Evolutionary conservation across 1,140 invertebrate species (phyloP).

Genomic region (Drosophila rufa): DNA sequence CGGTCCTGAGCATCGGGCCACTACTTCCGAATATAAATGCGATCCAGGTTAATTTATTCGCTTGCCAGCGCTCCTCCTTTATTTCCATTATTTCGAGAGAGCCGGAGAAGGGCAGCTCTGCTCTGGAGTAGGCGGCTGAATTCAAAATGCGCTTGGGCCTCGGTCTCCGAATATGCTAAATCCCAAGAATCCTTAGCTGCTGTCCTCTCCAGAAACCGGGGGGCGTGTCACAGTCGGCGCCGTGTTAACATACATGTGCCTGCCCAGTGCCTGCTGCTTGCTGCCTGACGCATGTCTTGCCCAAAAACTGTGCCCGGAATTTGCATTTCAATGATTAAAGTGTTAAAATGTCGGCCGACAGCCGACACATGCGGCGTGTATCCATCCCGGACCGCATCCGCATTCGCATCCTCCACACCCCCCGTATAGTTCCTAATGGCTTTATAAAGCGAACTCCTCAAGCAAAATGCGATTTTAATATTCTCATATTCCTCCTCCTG

Average conservation of each 20-base stretch:
- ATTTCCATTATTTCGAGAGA: constrained; percentile 34
- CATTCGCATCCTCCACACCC: not conserved
- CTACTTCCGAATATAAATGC: constrained; percentile 72
- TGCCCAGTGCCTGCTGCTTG: not conserved
- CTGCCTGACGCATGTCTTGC: constrained; percentile 42
- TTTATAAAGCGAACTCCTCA: constrained; percentile 50
- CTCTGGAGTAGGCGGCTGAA: constrained; percentile 52
- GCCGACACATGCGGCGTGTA: constrained; percentile 29
- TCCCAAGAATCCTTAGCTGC: constrained; percentile 30
- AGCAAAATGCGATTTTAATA: constrained; percentile 50
- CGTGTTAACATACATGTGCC: constrained; percentile 48
- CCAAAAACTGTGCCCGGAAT: constrained; percentile 45
- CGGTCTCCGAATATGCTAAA: constrained; percentile 65
- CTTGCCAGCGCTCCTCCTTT: constrained; percentile 32
- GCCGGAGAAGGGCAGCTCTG: constrained; percentile 12
- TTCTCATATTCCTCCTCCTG: constrained; percentile 14
- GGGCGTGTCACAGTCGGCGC: constrained; percentile 15
- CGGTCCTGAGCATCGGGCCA: constrained; percentile 11
- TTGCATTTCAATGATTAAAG: constrained; percentile 79
- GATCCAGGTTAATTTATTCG: constrained; percentile 77
- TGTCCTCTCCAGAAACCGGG: constrained; percentile 32
- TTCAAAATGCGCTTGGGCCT: constrained; percentile 55
- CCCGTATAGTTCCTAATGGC: constrained; percentile 38
- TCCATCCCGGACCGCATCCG: constrained; percentile 1
- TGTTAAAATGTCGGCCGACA: constrained; percentile 57